phyloP scores from a whole-genome alignment of 1,140 invertebrate species.

The Psix sp. region DNA sequence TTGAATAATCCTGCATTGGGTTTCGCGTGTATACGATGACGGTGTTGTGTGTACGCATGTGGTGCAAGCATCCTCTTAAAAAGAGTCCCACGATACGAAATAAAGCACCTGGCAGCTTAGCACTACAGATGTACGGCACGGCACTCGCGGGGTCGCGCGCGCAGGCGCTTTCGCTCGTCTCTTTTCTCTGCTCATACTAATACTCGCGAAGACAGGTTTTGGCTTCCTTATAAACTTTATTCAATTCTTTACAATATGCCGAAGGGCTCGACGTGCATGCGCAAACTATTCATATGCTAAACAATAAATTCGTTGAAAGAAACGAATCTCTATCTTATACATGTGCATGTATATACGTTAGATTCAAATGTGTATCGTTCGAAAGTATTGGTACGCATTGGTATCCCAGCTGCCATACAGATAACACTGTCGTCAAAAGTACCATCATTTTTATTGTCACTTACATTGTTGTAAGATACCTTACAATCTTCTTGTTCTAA shows the following conservation, averaged over 20 bases:
- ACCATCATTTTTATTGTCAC: conserved; percentile 34
- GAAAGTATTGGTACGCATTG: conserved; percentile 24
- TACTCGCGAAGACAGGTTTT: conserved; percentile 66
- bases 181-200: conserved; percentile 39
- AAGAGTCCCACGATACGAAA: conserved; percentile 74
- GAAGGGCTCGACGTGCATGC: conserved; percentile 67
- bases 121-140: conserved; percentile 49
- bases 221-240: conserved; percentile 75
- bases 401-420: conserved; percentile 59
- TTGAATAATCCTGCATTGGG: conserved; percentile 37
- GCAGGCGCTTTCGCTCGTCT: conserved; percentile 12
- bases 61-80: conserved; percentile 70
- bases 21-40: conserved; percentile 40
- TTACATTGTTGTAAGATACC: conserved; percentile 22
- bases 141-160: conserved; percentile 11
- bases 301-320: conserved; percentile 73
- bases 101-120: conserved; percentile 73
- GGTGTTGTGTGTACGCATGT: conserved; percentile 49
- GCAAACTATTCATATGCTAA: conserved; percentile 73
- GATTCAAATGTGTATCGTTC: conserved; percentile 38
- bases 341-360: conserved; percentile 29
- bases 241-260: conserved; percentile 74
- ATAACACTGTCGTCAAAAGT: conserved; percentile 42
- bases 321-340: conserved; percentile 73
- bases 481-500: not conserved